Base-by-base conservation (phyloP, 2,113 vertebrate species). In the Rhabdomys dilectus region DNA sequence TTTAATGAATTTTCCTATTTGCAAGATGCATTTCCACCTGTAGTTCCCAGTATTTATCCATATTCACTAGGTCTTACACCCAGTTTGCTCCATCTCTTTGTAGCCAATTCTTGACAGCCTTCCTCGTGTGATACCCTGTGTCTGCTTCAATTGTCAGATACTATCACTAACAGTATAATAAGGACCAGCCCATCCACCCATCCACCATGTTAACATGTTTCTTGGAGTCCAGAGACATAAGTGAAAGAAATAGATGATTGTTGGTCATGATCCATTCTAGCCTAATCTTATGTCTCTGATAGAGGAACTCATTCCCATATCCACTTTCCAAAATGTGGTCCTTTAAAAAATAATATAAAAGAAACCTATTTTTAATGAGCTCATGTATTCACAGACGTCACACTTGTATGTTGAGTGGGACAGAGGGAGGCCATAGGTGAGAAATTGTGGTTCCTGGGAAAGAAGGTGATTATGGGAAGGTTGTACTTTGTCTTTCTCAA, bases 121-220 rank as follows among this genome's bases (percentile, higher is more conserved):
- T 68, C 39, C 42, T 86, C 6, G 48, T 36, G 72, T 45, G 60
- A 15, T 19, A 51, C 7, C 22, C n/a, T 58, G 48, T 5, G 73
- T 17, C 78, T 45, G 13, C 16, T 51, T 66, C 78, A 36, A 0
- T 89, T 19, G 36, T 93, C 85, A 39, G 56, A 66, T 15, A 92
- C 3, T 45, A 82, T 36, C 7, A 16, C 88, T 85, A 92, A 48
- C 36, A 96, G 78, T 19, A 2, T 56, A 58, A 89, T 0, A 0
- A 96, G 84, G 39, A 89, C 29, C 85, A 96, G 48, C 10, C 58
- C 93, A 0, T 91, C 64, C 42, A 7, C 56, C 39, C 58, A 95
- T 66, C 64, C 1, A 0, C 3, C 0, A 0, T 48, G 42, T 92
- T 12, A 56, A 76, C 91, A 70, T 39, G 64, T 7, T 58, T 34